Base-by-base conservation (phyloP, 2,888 invertebrate species). In the Cerastis rubricosa region DNA sequence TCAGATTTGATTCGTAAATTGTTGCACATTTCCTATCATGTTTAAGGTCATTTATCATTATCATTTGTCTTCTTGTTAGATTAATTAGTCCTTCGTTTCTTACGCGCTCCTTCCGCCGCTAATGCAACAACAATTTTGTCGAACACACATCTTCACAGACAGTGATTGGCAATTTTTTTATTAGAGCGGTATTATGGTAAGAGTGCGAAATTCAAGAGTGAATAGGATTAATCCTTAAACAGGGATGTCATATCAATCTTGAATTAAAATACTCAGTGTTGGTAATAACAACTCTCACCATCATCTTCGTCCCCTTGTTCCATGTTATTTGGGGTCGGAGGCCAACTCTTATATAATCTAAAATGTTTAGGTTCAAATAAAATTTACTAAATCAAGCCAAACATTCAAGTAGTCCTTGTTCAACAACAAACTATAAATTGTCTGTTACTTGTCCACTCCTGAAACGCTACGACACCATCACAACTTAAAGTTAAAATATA, bases 381-480 rank as follows among this genome's bases (percentile, higher is more conserved):
- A 40, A 22, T 22, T 40, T 6, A n/a, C 40, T 40, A 63, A 2
- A 22, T 29, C 63, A n/a, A 40, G 12, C 63, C 12, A 12, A 14
- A 12, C 63, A 63, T 63, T 63, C n/a, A 40, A 63, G 9, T 67
- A 11, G 11, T 59, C 29, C 29, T 29, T 45, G 7, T 65, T 25
- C n/a, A n/a, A 29, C 14, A 63, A 51, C 14, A 29, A 57, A 54
- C 54, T 47, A 65, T 43, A 73, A 54, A 75, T 54, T 47, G 35
- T 43, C 19, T 19, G 40, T 17, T 65, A 43, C 22, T 49, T 17
- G n/a, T 43, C 12, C 57, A 57, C 17, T 76, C 49, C 14, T 59
- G 49, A 66, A 65, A 57, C 40, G 25, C 35, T 1, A 5, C 22
- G 1, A 22, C 51, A 14, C 25, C 7, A 25, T 25, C 25, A 71